These are phyloP conservation scores for Meta bourneti DNA, from an alignment of 2,888 invertebrate genomes.

Conservation along the genomic window DNA sequence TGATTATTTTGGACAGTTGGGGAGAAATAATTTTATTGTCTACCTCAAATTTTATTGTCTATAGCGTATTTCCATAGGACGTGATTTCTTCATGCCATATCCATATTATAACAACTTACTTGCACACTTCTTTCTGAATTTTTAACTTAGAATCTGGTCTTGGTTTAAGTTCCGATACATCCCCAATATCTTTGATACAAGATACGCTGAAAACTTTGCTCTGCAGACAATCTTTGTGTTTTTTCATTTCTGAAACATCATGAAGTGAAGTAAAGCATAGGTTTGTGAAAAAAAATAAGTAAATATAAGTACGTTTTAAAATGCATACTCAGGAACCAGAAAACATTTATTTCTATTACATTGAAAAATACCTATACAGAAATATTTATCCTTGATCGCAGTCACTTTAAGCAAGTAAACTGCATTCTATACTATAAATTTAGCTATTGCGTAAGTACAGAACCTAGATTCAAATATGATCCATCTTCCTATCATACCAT, in stretches of 20 bases:
- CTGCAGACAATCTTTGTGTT: background rate
- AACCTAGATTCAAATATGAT: background rate
- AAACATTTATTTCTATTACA: no score
- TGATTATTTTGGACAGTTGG: no score
- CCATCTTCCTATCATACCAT: no score
- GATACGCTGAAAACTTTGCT: background rate
- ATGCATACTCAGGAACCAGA: no score
- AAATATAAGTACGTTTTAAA: no score
- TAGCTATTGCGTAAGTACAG: background rate
- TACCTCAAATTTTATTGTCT: no score
- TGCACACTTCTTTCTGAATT: conserved; percentile 5
- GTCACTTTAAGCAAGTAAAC: background rate
- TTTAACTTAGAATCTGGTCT: background rate
- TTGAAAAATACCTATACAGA: no score
- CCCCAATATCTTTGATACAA: background rate
- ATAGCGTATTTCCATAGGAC: background rate
- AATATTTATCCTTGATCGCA: background rate
- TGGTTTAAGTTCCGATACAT: background rate
- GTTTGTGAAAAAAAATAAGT: no score
- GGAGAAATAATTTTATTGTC: no score
- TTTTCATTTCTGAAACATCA: background rate
- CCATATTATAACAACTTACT: background rate
- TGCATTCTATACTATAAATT: background rate
- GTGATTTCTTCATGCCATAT: background rate
- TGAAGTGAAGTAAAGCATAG: background rate